These are phyloP conservation scores for Ictalurus furcatus DNA, from an alignment of 2,113 vertebrate species.

Conservation along the genomic window DNA sequence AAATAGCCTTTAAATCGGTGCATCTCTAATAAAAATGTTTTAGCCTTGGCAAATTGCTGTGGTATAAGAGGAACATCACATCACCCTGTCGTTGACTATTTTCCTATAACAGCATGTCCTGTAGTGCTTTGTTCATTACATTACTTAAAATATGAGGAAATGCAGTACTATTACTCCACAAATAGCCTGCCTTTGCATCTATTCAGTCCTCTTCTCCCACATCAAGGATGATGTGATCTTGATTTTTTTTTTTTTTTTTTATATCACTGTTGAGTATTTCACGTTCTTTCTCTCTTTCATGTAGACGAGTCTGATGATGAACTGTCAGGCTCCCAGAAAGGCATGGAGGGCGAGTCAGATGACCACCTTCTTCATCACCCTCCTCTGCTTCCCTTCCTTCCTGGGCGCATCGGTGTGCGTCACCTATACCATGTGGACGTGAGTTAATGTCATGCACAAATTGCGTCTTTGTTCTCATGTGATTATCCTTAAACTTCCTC, in stretches of 20 bases:
- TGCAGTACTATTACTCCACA: neutral
- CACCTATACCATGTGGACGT: slow-evolving; percentile 91
- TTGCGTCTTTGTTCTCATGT: neutral
- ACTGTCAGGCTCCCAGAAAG: slow-evolving; percentile 88
- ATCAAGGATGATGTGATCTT: neutral
- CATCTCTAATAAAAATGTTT: neutral
- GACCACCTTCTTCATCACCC: slow-evolving; percentile 87
- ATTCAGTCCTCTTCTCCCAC: neutral
- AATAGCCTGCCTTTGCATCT: neutral
- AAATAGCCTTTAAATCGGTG: no score
- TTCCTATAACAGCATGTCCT: neutral
- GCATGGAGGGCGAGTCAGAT: slow-evolving; percentile 90
- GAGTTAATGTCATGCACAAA: slow-evolving; percentile 61
- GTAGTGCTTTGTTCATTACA: neutral
- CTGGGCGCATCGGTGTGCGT: slow-evolving; percentile 82
- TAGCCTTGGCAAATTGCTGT: neutral
- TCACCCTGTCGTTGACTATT: neutral
- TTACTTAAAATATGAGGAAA: neutral
- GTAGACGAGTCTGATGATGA: slow-evolving; percentile 89
- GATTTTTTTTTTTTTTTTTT: no score
- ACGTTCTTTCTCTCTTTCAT: neutral
- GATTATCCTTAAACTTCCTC: neutral
- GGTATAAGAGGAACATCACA: neutral
- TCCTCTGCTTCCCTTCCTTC: slow-evolving; percentile 93
- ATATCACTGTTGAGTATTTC: neutral